Base-by-base conservation (phyloP, 2,888 invertebrate genomes). In the Scaptomyza flava region DNA sequence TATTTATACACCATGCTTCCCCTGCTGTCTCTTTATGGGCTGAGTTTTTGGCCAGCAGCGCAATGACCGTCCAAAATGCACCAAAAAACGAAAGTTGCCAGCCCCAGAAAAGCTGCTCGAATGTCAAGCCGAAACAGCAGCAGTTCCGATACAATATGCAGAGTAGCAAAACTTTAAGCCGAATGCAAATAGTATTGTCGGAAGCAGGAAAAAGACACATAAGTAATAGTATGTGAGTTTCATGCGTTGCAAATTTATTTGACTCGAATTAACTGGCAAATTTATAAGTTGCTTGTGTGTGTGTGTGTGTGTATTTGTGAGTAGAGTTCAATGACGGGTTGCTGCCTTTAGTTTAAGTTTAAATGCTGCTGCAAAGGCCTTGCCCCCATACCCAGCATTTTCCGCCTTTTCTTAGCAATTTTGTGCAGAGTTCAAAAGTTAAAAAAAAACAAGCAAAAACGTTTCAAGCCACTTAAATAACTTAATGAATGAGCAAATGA, bases 51-150 rank as follows among this genome's bases (percentile, higher is more conserved):
- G 54, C 77, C 66, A 41, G 41, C 9, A 41, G 79, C 61, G 68
- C 77, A 80, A 82, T 87, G 87, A 87, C 85, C 82, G 79, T 52
- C 81, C 62, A 80, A 79, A 79, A 69, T 43, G 52, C 52, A 47
- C 46, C 47, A 45, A 33, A 48, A 58, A 23, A 31, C 30, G 23
- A 47, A 65, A 47, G 41, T 17, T 41, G 41, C 41, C 41, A 17
- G 41, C 17, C 9, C 41, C 17, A 41, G 41, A 17, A 41, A 9
- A 41, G 41, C 41, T 27, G 17, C 48, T 47, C 31, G 68, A 79
- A 58, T 77, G 77, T 77, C 77, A 77, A 77, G 74, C 57, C 6
- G 30, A 33, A 38, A 38, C n/a, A 5, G 52, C 64, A 51, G 60
- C 47, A 51, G 60, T 9, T 45, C 27, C 14, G 6, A 30, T 36